phyloP scores from a whole-genome alignment of 1,140 invertebrate genomes.

The Leptopilina boulardi region DNA sequence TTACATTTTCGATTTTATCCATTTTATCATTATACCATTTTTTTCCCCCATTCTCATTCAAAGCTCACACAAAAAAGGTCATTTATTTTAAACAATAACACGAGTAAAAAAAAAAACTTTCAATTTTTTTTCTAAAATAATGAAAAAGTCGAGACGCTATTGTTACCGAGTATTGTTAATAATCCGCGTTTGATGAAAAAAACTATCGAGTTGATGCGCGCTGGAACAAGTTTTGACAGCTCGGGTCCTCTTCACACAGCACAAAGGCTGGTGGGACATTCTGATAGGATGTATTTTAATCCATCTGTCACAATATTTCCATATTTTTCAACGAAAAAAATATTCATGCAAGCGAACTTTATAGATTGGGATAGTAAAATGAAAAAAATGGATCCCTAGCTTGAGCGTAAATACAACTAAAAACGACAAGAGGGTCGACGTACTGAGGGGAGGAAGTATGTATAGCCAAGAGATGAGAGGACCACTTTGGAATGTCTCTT shows the following conservation, averaged over 20 bases:
- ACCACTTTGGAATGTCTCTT: conserved; percentile 31
- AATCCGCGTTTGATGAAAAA: background rate
- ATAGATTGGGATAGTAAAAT: background rate
- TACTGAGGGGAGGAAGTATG: conserved; percentile 29
- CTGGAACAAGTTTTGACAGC: conserved; percentile 28
- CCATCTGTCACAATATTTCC: conserved; percentile 7
- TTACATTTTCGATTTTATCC: no score
- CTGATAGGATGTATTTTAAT: background rate
- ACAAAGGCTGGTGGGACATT: conserved; percentile 11
- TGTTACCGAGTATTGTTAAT: conserved; percentile 6
- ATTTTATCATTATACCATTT: background rate
- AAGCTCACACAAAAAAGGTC: background rate
- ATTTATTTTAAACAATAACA: background rate
- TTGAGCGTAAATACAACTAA: background rate
- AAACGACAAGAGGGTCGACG: conserved; percentile 8
- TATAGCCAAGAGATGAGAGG: conserved; percentile 19
- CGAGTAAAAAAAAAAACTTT: background rate
- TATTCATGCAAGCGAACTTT: background rate
- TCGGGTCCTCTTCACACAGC: conserved; percentile 27
- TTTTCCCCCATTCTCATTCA: background rate
- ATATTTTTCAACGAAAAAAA: background rate
- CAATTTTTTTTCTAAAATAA: background rate
- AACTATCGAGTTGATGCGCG: conserved; percentile 31
- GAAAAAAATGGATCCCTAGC: background rate
- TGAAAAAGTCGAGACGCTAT: background rate